Evolutionary conservation across 2,113 vertebrate genomes (phyloP), one percentile per base, ranked within the genome.

Genomic region (Tretioscincus oriximinensis): DNA sequence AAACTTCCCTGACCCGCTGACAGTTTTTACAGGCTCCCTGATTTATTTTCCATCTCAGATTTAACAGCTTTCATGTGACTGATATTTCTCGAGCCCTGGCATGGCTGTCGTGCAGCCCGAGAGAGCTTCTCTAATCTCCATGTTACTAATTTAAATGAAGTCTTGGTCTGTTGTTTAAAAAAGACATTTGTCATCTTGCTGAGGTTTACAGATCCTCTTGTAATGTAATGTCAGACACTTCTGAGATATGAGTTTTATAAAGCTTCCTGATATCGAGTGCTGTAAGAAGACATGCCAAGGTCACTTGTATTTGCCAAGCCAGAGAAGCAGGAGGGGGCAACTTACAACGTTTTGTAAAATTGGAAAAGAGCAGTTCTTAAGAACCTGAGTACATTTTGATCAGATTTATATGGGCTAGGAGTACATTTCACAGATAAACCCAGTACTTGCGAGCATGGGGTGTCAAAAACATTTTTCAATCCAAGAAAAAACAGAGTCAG

Each of bases 1-100:
- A 97, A 96, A 96, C 95, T 96, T 96, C 94, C 94, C 93, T 94
- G 95, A 96, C 95, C 95, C 92, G 94, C 92, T 96, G 96, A 96
- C 95, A 95, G 95, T 94, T 96, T 96, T 95, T 95, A 96, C 96
- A 96, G 94, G 95, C 94, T 93, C 92, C 91, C 94, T 96, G 96
- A 97, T 97, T 97, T 96, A 97, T 97, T 95, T 82, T 95, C 93
- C 92, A 95, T 93, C 93, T 95, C 94, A 91, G 94, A 95, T 95
- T 95, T 95, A 95, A 96, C 93, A 94, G 94, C 95, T 94, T 95
- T 95, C 95, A 95, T 96, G 96, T 97, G 96, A 97, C 94, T 95
- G 94, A 96, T 96, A 95, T 94, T 95, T 94, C 94, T 93, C 89
- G 92, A 93, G 82, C 92, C 93, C 87, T 93, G 81, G 93, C 81